These are phyloP conservation scores for Holothuria scabra DNA, from an alignment of 53 echinoderm and acorn worm species.

Conservation along the genomic window DNA sequence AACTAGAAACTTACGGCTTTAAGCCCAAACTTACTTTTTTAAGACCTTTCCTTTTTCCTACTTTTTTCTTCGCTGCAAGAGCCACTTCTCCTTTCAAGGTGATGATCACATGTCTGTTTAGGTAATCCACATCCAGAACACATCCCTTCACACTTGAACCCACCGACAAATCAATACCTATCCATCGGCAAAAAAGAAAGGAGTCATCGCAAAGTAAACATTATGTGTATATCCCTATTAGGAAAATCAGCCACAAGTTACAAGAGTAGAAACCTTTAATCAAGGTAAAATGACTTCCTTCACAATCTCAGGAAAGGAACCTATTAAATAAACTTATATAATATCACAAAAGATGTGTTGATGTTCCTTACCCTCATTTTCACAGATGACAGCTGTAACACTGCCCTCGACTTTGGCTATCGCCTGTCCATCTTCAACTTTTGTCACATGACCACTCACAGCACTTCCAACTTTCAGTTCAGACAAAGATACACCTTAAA, in stretches of 20 bases:
- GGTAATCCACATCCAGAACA: constrained; percentile 69
- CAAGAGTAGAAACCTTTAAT: too few relatives aligned
- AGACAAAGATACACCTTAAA: constrained; percentile 1
- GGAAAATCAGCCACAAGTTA: too few relatives aligned
- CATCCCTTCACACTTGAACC: constrained; percentile 64
- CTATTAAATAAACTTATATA: too few relatives aligned
- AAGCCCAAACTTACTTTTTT: neutral
- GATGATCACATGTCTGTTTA: constrained; percentile 52
- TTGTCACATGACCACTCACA: constrained; percentile 26
- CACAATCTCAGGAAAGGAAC: too few relatives aligned
- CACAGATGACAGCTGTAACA: constrained; percentile 28
- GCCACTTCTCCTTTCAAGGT: constrained; percentile 50
- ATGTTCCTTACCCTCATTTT: neutral
- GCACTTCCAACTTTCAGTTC: constrained; percentile 4
- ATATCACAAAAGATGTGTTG: neutral
- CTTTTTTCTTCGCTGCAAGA: constrained; percentile 14
- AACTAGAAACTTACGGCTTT: too few relatives aligned
- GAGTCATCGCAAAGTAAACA: neutral
- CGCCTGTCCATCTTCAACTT: constrained; percentile 36
- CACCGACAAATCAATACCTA: constrained; percentile 36
- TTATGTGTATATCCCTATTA: too few relatives aligned
- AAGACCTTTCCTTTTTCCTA: constrained; percentile 9
- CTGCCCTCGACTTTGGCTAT: constrained; percentile 16
- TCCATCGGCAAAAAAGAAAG: neutral
- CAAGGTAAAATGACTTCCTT: too few relatives aligned